Base-by-base conservation (phyloP, 2,888 invertebrate genomes). In the Kryphioiulus occultus region DNA sequence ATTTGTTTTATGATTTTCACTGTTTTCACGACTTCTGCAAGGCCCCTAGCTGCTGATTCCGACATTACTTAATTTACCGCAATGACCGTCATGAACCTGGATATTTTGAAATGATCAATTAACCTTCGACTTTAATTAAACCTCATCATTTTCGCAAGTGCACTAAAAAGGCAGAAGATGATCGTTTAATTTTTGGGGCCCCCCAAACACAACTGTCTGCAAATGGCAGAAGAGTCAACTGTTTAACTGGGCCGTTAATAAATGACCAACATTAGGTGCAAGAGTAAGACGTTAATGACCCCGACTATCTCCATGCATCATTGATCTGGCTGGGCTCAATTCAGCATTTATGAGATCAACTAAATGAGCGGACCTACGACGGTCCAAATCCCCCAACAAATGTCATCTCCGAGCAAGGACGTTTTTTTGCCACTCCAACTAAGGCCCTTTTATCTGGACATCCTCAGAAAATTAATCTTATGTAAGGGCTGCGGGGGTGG, bases 261-360 rank as follows among this genome's bases (percentile, higher is more conserved):
- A 78, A 78, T 78, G 78, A 78, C 78, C 78, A 30, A 78, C 78
- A 78, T 78, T 78, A 78, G 78, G 78, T 78, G 78, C 78, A 78
- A 78, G 78, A 78, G 30, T 78, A 78, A 30, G 78, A 78, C 78
- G 78, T 78, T 78, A 78, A 78, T 78, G 78, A 30, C 59, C 15
- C 30, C 26, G 17, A 30, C 30, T 26, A 78, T 78, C 78, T 78
- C 78, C 78, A 78, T 78, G 78, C 78, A 78, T 78, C 78, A 78
- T 78, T 78, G 78, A 78, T 78, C 78, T 78, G 26, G 78, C 78
- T 78, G 78, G 30, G 78, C 78, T 1, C 78, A 26, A 78, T 78
- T 78, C 78, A 78, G 17, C 78, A 78, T 78, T 78, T 78, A 78
- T 78, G 78, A 78, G 78, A 78, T 78, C 30, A 30, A 78, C 30